A percentile compares a stretch with the other conserved stretches of the same genome.
These are phyloP conservation scores for Fratercula arctica DNA, from an alignment of 2,797 vertebrate species.

Conservation along the genomic window DNA sequence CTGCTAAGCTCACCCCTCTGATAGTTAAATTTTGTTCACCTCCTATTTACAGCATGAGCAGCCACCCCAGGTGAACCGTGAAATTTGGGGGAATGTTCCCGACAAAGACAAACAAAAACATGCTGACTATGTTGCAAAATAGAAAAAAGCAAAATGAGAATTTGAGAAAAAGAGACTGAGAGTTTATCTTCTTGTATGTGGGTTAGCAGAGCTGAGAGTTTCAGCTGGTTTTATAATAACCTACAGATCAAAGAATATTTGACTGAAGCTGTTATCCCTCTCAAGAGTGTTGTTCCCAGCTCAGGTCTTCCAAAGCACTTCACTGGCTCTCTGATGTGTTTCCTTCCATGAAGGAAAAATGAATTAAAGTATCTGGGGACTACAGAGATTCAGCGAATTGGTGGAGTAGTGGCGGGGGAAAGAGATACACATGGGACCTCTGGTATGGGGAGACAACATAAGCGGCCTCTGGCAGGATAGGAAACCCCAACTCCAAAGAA, in stretches of 20 bases:
- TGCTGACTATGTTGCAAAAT: neutral
- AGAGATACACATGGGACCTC: neutral
- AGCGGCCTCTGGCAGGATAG: neutral
- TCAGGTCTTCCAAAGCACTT: neutral
- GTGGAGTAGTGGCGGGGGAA: neutral
- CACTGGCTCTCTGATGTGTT: neutral
- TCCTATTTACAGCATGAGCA: neutral
- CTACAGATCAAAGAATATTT: neutral
- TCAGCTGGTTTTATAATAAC: neutral
- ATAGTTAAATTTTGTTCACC: neutral
- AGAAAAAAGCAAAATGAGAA: neutral
- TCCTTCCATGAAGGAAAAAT: neutral
- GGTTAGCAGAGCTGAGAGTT: neutral
- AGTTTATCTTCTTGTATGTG: neutral
- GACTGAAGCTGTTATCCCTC: neutral
- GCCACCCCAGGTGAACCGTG: neutral
- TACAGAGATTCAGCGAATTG: neutral
- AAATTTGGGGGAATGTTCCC: neutral
- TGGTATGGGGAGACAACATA: neutral
- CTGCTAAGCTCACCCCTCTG: neutral
- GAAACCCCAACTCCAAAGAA: neutral
- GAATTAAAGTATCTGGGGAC: neutral
- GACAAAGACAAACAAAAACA: neutral
- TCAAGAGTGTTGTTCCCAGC: neutral
- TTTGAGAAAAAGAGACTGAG: neutral